Base-by-base conservation (phyloP, 2,888 invertebrate species). In the Eilema caniola region DNA sequence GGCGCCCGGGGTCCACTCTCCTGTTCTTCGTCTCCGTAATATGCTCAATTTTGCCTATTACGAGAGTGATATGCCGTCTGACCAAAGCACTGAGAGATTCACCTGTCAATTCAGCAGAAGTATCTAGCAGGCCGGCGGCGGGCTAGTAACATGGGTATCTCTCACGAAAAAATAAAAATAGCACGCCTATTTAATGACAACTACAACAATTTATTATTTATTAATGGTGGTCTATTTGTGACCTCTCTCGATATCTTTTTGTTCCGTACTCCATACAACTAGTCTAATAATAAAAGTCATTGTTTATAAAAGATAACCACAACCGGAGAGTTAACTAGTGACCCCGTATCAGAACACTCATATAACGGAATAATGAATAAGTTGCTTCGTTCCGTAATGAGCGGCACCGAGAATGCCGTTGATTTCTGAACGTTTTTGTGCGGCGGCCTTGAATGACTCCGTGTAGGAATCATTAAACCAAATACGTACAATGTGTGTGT, bases 281-380 rank as follows among this genome's bases (percentile, higher is more conserved):
- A 53, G 2, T 53, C 53, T 53, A 16, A n/a, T 20, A 20, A 2
- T n/a, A 59, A 12, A 12, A 25, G 1, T 25, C 11, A 65, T 31
- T 31, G 53, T n/a, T 66, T 57, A 66, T n/a, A 31, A 61, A n/a
- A 31, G 10, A 61, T n/a, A 33, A 59, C 24, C 53, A 62, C 25
- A 62, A 20, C 66, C 57, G 24, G 23, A 24, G 33, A 57, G 56
- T 65, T 56, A 57, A 57, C 57, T 12, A 57, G 56, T 68, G 62
- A 11, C 76, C 78, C 79, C 75, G 14, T 59, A 60, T 53, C 31
- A 14, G 33, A 62, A 62, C n/a, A 33, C n/a, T 70, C 72, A 60
- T 78, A 81, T 78, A 81, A 78, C 79, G 71, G 81, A 65, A 71
- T 67, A 71, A 28, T 63, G 56, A 41, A 57, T 74, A 67, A 67